Evolutionary conservation across 2,113 vertebrate genomes (phyloP).

Genomic region (Lepus europaeus): DNA sequence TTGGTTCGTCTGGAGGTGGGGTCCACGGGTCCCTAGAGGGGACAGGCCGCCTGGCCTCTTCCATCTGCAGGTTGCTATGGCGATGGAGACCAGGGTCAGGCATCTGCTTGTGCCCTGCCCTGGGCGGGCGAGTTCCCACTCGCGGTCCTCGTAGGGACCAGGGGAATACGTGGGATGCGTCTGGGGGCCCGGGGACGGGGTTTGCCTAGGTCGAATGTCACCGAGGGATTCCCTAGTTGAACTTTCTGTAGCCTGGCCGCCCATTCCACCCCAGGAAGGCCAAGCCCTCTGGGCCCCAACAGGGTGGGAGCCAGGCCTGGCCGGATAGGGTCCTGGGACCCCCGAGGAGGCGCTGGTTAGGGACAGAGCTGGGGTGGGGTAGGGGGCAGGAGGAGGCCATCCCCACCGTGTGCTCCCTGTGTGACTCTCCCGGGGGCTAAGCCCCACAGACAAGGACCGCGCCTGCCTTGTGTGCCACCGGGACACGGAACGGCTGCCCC

Average conservation of each 20-base stretch:
- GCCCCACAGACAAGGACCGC: neutral
- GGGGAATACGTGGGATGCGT: neutral
- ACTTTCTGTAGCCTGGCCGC: no score
- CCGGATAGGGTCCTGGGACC: no score
- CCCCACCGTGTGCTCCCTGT: neutral
- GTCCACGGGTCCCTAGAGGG: neutral
- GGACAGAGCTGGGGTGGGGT: no score
- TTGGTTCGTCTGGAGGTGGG: neutral
- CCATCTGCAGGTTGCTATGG: neutral
- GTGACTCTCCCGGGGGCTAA: rapidly evolving
- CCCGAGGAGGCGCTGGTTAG: no score
- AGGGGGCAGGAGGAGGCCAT: no score
- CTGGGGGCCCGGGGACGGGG: neutral
- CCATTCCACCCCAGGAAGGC: no score
- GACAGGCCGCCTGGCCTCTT: neutral
- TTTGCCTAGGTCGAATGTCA: neutral
- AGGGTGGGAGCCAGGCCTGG: no score
- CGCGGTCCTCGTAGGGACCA: neutral
- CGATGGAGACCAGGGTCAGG: neutral
- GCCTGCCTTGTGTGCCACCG: rapidly evolving
- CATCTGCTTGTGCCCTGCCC: neutral
- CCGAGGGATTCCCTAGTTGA: neutral
- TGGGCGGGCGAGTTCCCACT: neutral
- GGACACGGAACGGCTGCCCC: rapidly evolving
- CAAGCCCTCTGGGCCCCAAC: neutral